Evolutionary conservation across 2,888 invertebrate species (phyloP).

Genomic region (Tenthredo amoena): DNA sequence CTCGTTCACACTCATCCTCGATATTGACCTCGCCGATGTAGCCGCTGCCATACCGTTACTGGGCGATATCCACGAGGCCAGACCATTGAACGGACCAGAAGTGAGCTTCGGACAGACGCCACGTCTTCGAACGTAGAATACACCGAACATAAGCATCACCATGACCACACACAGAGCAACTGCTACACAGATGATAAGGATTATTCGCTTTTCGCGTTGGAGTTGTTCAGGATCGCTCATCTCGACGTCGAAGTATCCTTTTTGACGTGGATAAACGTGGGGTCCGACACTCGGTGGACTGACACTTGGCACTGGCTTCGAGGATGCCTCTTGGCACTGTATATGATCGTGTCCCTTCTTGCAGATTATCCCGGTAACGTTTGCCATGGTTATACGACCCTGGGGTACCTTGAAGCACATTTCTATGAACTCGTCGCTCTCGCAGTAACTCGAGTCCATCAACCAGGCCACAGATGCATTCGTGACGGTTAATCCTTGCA

Average conservation of each 20-base stretch:
- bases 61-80: conserved; percentile 70
- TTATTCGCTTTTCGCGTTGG: conserved; percentile 73
- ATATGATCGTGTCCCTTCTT: conserved; percentile 78
- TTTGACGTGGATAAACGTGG: conserved; percentile 72
- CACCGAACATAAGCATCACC: conserved; percentile 72
- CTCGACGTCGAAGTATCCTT: conserved; percentile 75
- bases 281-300: conserved; percentile 76
- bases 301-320: conserved; percentile 72
- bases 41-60: conserved; percentile 75
- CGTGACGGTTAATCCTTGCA: conserved; percentile 79
- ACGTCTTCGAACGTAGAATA: conserved; percentile 72
- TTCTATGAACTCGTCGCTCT: conserved; percentile 81
- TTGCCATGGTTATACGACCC: conserved; percentile 83
- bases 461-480: conserved; percentile 78
- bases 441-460: conserved; percentile 83
- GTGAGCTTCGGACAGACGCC: conserved; percentile 75
- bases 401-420: conserved; percentile 84
- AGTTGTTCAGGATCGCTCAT: conserved; percentile 75
- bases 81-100: conserved; percentile 69
- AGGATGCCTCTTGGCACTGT: conserved; percentile 81
- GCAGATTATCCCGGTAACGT: conserved; percentile 83
- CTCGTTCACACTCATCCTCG: conserved; percentile 82
- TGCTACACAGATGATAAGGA: conserved; percentile 72
- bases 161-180: conserved; percentile 70
- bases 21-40: conserved; percentile 83